Conservation (phyloP, 1,140 invertebrate species). For the Leptestheria dahalacensis region DNA sequence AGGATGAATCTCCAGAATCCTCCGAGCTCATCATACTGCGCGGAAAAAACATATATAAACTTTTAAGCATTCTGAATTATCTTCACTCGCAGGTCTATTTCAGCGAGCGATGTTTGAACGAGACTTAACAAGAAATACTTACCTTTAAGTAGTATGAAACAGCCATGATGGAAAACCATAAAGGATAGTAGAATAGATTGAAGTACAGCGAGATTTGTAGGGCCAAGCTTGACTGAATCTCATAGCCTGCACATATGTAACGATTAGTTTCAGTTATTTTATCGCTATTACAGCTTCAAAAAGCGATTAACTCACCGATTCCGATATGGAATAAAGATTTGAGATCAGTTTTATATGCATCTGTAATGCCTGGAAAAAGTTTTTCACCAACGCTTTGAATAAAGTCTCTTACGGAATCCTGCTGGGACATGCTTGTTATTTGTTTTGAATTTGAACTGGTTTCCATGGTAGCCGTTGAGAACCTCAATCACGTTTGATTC, state of each 20-base stretch:
- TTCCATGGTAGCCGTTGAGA: background rate
- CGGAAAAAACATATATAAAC: background rate
- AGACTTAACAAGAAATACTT: background rate
- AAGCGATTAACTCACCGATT: background rate
- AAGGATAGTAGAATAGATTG: background rate
- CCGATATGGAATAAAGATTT: background rate
- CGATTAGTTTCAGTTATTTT: background rate
- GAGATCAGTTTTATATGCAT: background rate
- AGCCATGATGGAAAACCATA: background rate
- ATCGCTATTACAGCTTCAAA: background rate
- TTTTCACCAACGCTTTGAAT: background rate
- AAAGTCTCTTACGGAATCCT: background rate
- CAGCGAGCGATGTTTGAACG: background rate
- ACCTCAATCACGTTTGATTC: background rate
- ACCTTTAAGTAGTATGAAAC: background rate
- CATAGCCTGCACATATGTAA: background rate
- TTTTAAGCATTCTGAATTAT: too few relatives aligned
- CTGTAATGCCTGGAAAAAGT: background rate
- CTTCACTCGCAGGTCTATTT: too few relatives aligned
- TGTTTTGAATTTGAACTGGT: background rate
- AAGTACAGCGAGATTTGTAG: background rate
- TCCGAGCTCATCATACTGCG: background rate
- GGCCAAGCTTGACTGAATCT: background rate
- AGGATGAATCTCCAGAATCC: background rate
- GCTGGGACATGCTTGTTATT: background rate